Conservation (phyloP, 2,888 invertebrate genomes). For the Hydraecia micacea region DNA sequence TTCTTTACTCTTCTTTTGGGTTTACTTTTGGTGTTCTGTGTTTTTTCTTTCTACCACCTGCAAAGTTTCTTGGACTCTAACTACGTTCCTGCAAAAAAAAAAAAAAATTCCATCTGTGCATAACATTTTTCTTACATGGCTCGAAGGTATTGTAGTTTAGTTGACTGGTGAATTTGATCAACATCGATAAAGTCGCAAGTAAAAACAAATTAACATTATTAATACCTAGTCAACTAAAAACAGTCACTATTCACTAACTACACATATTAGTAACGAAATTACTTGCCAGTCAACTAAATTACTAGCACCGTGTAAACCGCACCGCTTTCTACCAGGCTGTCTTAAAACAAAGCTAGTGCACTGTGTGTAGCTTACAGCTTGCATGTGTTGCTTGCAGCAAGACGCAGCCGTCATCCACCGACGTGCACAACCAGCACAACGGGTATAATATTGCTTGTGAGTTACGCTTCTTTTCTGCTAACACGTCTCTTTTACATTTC, state of each 20-base stretch:
- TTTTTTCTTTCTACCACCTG: background rate
- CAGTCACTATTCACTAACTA: background rate
- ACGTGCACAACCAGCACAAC: slow-evolving; percentile 51
- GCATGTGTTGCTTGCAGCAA: slow-evolving; percentile 69
- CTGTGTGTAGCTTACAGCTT: slow-evolving; percentile 60
- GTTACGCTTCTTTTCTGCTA: slow-evolving; percentile 61
- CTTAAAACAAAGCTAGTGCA: background rate
- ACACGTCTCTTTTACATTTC: slow-evolving; percentile 18
- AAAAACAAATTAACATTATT: background rate
- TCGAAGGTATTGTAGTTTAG: background rate
- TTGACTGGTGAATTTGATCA: background rate
- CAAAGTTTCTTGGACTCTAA: background rate
- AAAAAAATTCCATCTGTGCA: background rate
- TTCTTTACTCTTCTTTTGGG: slow-evolving; percentile 4
- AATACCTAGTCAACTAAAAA: background rate
- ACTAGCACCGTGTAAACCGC: slow-evolving; percentile 12
- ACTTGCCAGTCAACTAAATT: slow-evolving; percentile 6
- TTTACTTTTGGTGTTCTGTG: background rate
- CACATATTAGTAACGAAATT: no score
- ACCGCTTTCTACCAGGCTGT: slow-evolving; percentile 26
- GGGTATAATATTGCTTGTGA: slow-evolving; percentile 68
- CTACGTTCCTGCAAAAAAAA: background rate
- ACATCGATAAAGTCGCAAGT: background rate
- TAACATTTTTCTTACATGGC: background rate
- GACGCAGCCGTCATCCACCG: slow-evolving; percentile 63